Evolutionary conservation across 2,797 vertebrate species (phyloP).

Genomic region (Bradypodion pumilum): DNA sequence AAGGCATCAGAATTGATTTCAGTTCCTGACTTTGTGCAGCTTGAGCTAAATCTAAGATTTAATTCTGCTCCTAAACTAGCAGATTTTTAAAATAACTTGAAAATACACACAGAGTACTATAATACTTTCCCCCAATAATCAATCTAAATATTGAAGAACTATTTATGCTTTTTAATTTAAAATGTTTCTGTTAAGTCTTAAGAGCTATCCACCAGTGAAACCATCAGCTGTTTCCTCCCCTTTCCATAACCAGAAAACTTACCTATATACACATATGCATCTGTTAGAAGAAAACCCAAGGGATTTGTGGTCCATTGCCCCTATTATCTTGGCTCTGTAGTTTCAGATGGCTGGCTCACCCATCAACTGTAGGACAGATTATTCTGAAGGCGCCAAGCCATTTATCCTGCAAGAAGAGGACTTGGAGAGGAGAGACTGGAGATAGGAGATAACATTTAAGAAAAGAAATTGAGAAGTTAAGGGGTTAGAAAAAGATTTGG

Average conservation of each 20-base stretch:
- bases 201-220: constrained; percentile 56
- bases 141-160: constrained; percentile 56
- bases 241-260: constrained; percentile 58
- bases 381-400: too few relatives aligned
- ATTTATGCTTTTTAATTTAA: constrained; percentile 61
- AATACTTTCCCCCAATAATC: not conserved
- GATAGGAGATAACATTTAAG: too few relatives aligned
- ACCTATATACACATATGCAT: constrained; percentile 35
- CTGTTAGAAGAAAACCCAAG: too few relatives aligned
- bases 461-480: too few relatives aligned
- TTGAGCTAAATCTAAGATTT: not conserved
- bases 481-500: too few relatives aligned
- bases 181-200: constrained; percentile 65
- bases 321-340: too few relatives aligned
- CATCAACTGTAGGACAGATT: too few relatives aligned
- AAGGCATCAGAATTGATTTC: not conserved
- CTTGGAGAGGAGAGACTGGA: too few relatives aligned
- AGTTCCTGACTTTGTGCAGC: not conserved
- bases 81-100: not conserved
- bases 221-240: constrained; percentile 63
- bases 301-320: too few relatives aligned
- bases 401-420: too few relatives aligned
- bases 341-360: too few relatives aligned
- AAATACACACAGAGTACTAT: not conserved
- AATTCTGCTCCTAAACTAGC: not conserved